Percentiles rank a stretch among this genome's conserved stretches.
Conservation (phyloP, 2,113 vertebrate species). For the Hyperopisus bebe region DNA sequence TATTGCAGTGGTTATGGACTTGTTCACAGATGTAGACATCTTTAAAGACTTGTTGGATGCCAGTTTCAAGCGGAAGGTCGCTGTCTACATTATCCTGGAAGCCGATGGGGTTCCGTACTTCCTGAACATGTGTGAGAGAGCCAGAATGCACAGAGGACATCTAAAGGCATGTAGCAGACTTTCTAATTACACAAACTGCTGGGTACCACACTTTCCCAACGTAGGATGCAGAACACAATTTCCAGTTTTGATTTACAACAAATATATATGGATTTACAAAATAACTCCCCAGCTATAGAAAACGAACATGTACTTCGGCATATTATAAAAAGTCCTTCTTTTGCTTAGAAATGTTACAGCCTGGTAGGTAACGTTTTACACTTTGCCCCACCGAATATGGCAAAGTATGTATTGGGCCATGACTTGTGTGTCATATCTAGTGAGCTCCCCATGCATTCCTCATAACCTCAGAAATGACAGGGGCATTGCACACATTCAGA, state of each 20-base stretch:
- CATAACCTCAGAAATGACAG: neutral
- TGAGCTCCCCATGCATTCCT: neutral
- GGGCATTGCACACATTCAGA: neutral
- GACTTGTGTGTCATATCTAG: neutral
- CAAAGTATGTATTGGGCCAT: neutral
- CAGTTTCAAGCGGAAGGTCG: constrained; percentile 78
- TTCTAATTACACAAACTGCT: neutral
- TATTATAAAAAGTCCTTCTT: neutral
- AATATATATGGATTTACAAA: neutral
- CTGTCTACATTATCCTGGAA: constrained; percentile 89
- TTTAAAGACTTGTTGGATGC: constrained; percentile 90
- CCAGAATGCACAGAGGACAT: constrained; percentile 88
- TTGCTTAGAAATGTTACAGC: neutral
- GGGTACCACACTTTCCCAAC: neutral
- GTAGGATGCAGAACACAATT: neutral
- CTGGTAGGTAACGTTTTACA: neutral
- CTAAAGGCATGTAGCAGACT: constrained; percentile 68
- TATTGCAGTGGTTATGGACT: constrained; percentile 91
- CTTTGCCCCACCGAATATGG: neutral
- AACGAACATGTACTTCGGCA: neutral
- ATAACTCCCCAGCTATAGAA: neutral
- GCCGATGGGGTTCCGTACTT: constrained; percentile 74
- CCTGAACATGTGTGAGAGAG: constrained; percentile 86
- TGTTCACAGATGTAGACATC: constrained; percentile 93
- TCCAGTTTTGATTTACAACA: neutral